phyloP scores from a whole-genome alignment of 2,113 vertebrate genomes.

The Chinchilla lanigera region DNA sequence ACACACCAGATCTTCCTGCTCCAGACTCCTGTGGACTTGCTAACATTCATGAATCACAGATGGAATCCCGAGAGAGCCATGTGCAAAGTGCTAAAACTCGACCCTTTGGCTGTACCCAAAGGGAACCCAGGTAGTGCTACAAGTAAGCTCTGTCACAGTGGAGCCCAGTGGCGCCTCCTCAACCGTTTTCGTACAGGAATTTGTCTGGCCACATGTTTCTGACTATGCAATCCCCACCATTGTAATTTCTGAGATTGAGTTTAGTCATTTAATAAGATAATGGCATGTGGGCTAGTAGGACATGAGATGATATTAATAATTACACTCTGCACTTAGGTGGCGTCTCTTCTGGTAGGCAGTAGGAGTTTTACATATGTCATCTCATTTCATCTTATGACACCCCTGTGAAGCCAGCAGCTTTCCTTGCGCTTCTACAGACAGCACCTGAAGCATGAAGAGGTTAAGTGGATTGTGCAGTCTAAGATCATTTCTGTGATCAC shows the following conservation, averaged over 20 bases:
- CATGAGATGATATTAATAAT: constrained; percentile 66
- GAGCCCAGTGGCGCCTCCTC: not conserved
- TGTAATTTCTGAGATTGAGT: constrained; percentile 62
- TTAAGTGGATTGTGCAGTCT: constrained; percentile 6
- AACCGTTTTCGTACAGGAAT: constrained; percentile 4
- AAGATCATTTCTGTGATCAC: constrained; percentile 37
- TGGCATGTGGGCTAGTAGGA: constrained; percentile 51
- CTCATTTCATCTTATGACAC: constrained; percentile 65
- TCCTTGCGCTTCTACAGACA: constrained; percentile 26
- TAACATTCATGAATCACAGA: not conserved
- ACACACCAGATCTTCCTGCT: not conserved
- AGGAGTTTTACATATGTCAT: constrained; percentile 59
- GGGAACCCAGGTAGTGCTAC: not conserved
- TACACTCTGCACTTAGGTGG: constrained; percentile 63
- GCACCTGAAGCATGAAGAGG: constrained; percentile 9
- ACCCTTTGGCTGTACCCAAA: not conserved
- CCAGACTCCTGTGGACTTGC: not conserved
- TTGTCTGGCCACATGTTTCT: constrained; percentile 34
- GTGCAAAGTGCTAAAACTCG: not conserved
- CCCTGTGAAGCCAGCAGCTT: constrained; percentile 57
- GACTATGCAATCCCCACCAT: not conserved
- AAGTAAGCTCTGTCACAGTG: not conserved
- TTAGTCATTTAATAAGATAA: constrained; percentile 76
- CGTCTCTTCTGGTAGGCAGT: constrained; percentile 51
- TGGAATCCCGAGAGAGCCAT: not conserved